A percentile compares a stretch with the other conserved stretches of the same genome.
Conservation (phyloP, 2,797 vertebrate genomes). For the Carcharodon carcharias region DNA sequence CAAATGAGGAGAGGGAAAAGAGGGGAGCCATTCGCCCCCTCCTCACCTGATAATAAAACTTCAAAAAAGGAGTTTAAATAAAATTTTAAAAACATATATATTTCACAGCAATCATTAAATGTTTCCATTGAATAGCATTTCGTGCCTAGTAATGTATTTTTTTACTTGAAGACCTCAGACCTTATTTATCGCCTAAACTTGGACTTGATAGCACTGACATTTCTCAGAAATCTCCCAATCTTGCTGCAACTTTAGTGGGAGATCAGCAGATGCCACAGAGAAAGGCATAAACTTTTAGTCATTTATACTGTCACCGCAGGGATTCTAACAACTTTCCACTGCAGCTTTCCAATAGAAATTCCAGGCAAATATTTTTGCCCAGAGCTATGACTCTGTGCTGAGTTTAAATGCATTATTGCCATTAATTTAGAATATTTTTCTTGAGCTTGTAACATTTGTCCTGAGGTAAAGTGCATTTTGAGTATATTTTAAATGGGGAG, state of each 20-base stretch:
- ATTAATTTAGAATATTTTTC: not conserved
- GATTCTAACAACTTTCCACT: not conserved
- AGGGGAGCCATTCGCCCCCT: too few species aligned
- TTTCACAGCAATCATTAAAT: not conserved
- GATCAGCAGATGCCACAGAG: not conserved
- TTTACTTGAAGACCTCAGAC: not conserved
- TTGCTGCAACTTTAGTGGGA: not conserved
- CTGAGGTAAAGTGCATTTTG: not conserved
- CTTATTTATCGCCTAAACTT: not conserved
- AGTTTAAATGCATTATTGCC: too few species aligned
- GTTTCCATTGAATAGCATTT: not conserved
- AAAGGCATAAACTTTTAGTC: not conserved
- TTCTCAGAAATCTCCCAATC: not conserved
- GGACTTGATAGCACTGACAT: not conserved
- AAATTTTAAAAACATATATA: not conserved
- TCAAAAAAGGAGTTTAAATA: not conserved
- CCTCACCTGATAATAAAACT: too few species aligned
- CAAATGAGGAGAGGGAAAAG: too few species aligned
- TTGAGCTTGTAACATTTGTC: not conserved
- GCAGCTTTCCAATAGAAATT: not conserved
- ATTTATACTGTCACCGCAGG: not conserved
- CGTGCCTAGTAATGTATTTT: not conserved
- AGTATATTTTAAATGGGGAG: not conserved
- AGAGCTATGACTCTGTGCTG: not conserved
- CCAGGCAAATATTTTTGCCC: not conserved